Evolutionary conservation across 2,797 vertebrate species (phyloP).

Genomic region (Atherinosoma microstoma): DNA sequence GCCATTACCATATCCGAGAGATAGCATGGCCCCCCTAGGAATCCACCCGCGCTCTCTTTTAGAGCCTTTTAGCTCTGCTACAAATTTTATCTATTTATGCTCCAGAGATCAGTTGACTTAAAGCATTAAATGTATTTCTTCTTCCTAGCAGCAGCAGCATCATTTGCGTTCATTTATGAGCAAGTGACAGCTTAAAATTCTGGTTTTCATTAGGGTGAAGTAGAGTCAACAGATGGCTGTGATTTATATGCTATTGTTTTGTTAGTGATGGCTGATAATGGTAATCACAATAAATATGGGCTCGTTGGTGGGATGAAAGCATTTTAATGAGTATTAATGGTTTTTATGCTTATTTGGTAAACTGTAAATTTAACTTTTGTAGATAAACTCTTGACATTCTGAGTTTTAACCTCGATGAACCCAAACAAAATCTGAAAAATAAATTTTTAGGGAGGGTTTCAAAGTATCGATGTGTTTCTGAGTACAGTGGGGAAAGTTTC

Average conservation of each 20-base stretch:
- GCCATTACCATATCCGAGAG: slow-evolving; percentile 85
- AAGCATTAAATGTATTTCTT: slow-evolving; percentile 65
- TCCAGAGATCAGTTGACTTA: slow-evolving; percentile 70
- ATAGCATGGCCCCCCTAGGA: slow-evolving; percentile 77
- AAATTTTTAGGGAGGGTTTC: too few relatives aligned
- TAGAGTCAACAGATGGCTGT: slow-evolving; percentile 57
- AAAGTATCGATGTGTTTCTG: too few relatives aligned
- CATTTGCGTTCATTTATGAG: slow-evolving; percentile 59
- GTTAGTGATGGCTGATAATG: slow-evolving; percentile 31
- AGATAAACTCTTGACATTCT: background rate
- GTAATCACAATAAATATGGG: slow-evolving; percentile 35
- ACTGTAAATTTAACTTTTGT: background rate
- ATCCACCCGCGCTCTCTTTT: slow-evolving; percentile 79
- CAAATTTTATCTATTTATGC: slow-evolving; percentile 79
- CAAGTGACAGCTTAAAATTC: slow-evolving; percentile 58
- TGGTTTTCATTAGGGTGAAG: slow-evolving; percentile 41
- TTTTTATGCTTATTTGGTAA: background rate
- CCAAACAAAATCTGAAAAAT: too few relatives aligned
- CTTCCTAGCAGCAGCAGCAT: slow-evolving; percentile 51
- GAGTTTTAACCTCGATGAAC: background rate
- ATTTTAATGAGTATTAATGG: background rate
- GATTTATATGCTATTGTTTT: slow-evolving; percentile 44
- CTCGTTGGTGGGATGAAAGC: slow-evolving; percentile 21
- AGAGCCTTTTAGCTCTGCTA: slow-evolving; percentile 77
- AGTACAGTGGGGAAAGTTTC: too few relatives aligned